Evolutionary conservation across 2,888 invertebrate genomes (phyloP).

Genomic region (Hemicrepidius hirtus): DNA sequence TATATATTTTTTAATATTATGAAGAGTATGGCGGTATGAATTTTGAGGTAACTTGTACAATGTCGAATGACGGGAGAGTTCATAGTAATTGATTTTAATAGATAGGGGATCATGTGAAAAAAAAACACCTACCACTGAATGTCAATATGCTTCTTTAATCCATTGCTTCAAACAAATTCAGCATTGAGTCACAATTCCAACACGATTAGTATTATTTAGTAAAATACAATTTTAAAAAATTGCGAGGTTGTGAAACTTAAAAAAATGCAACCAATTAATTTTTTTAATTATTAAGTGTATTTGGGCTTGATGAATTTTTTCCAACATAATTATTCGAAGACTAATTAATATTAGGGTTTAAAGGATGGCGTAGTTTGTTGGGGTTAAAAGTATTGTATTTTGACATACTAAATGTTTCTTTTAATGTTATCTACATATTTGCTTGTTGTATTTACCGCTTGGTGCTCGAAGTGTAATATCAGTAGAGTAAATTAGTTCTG

Average conservation of each 20-base stretch:
- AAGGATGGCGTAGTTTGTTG: slow-evolving; percentile 25
- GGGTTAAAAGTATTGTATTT: slow-evolving; percentile 11
- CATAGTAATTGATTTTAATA: background rate
- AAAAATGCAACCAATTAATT: background rate
- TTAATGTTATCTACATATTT: background rate
- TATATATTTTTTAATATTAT: too few species aligned
- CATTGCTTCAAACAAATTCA: background rate
- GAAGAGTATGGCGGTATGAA: too few species aligned
- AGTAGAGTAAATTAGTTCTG: too few species aligned
- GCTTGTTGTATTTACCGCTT: background rate
- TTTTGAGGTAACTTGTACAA: too few species aligned
- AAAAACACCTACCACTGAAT: background rate
- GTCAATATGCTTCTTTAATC: background rate
- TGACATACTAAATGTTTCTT: background rate
- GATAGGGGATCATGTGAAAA: background rate
- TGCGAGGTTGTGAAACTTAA: slow-evolving; percentile 15
- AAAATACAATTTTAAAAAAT: background rate
- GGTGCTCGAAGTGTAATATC: too few species aligned
- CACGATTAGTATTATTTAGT: slow-evolving; percentile 13
- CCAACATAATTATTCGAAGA: slow-evolving; percentile 18
- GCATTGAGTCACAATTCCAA: background rate
- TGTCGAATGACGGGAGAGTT: slow-evolving; percentile 10
- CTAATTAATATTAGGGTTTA: slow-evolving; percentile 27
- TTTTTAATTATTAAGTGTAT: background rate
- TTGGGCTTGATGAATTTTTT: slow-evolving; percentile 9